Conservation (phyloP, 2,113 vertebrate genomes). For the Lampris megalopsis region DNA sequence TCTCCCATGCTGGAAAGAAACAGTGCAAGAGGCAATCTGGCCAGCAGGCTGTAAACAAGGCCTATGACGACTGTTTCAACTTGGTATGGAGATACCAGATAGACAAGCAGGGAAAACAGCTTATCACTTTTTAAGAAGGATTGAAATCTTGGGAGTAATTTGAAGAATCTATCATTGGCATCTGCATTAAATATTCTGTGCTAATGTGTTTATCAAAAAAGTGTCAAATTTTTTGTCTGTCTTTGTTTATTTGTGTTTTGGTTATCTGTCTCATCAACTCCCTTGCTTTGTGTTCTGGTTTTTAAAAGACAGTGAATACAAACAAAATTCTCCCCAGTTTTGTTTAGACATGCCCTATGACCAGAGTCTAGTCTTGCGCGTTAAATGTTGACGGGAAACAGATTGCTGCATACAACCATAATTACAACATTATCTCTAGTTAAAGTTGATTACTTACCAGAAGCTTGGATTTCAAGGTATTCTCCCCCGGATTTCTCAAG, state of each 20-base stretch:
- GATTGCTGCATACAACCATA: constrained; percentile 42
- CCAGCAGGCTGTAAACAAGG: constrained; percentile 26
- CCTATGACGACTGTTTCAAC: constrained; percentile 5
- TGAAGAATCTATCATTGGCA: neutral
- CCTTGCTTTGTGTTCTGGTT: constrained; percentile 24
- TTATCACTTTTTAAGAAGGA: neutral
- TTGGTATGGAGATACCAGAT: constrained; percentile 22
- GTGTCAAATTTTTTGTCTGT: too few relatives aligned
- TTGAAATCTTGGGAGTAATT: constrained; percentile 7
- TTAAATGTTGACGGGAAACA: constrained; percentile 52
- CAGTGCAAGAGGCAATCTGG: constrained; percentile 18
- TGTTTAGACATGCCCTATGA: constrained; percentile 45
- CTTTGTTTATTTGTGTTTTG: constrained; percentile 9
- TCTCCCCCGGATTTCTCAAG: constrained; percentile 22
- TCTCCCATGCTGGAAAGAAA: constrained; percentile 17
- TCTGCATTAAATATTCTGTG: neutral
- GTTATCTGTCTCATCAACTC: neutral
- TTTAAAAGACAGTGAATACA: constrained; percentile 18
- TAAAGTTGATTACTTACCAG: constrained; percentile 74
- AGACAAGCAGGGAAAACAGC: constrained; percentile 5
- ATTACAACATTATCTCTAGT: constrained; percentile 67
- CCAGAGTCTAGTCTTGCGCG: constrained; percentile 41
- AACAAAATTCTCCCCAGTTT: constrained; percentile 24
- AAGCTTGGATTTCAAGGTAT: constrained; percentile 50
- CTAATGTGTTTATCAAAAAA: neutral